phyloP scores from a whole-genome alignment of 2,113 vertebrate species.

The Galbula dea region DNA sequence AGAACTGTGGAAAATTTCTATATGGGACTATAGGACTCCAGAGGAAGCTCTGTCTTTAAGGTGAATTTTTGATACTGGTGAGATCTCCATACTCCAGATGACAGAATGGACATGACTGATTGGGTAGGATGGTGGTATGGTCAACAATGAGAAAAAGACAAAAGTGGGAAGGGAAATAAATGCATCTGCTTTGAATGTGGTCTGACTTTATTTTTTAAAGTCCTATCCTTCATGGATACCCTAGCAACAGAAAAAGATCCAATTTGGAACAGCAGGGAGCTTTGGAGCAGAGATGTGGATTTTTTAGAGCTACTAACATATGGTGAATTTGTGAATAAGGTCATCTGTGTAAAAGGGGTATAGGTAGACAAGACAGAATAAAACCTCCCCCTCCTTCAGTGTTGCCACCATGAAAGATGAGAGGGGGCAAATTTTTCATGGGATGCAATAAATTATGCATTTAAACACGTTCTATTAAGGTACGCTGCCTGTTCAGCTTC shows the following conservation, averaged over 20 bases:
- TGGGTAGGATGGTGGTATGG: neutral
- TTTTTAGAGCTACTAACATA: neutral
- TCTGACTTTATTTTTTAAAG: neutral
- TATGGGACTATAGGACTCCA: neutral
- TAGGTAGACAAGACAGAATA: neutral
- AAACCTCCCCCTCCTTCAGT: accelerated
- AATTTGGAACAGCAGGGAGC: neutral
- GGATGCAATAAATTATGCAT: neutral
- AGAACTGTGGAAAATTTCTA: neutral
- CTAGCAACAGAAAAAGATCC: neutral
- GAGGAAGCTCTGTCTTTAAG: neutral
- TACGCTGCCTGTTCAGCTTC: neutral
- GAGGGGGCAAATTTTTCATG: neutral
- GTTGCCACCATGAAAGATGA: neutral
- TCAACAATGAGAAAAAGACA: neutral
- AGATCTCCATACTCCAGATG: neutral
- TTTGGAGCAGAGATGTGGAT: neutral
- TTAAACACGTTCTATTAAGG: neutral
- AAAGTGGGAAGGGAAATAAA: neutral
- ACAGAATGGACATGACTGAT: neutral
- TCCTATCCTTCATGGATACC: neutral
- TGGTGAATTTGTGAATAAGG: neutral
- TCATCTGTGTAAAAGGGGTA: neutral
- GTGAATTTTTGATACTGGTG: neutral
- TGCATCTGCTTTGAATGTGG: neutral